Base-by-base conservation (phyloP, 2,888 invertebrate genomes). In the Thymelicus sylvestris region DNA sequence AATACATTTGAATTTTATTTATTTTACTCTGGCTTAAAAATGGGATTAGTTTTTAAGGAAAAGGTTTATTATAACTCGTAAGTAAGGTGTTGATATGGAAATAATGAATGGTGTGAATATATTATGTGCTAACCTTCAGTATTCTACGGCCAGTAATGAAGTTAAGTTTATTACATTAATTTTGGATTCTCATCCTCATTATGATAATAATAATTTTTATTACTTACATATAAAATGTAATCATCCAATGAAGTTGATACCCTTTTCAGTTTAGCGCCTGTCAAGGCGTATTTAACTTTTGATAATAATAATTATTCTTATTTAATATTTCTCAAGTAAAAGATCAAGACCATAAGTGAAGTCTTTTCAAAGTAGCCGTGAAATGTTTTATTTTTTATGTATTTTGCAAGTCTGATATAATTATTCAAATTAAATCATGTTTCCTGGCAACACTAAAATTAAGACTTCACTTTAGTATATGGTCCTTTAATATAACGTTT, bases 41-140 rank as follows among this genome's bases (percentile, higher is more conserved):
- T 38, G 12, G 38, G 38, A 57, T 57, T 31, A 31, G 13, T 55
- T 55, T n/a, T 5, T 52, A 55, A 57, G 38, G 57, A 38, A 55
- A 57, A 57, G 31, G 24, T 55, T n/a, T 50, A 19, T n/a, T 38
- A 38, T 38, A 60, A 60, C 15, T 60, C 10, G 60, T 70, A 64
- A 60, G 41, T 63, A 68, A 44, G 73, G 62, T 70, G 70, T 66
- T 73, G 72, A 78, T 79, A 73, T 74, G 75, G 73, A 74, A 72
- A 65, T 72, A 72, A 71, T 48, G 44, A 48, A 66, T 63, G 57
- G 71, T 64, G 66, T 74, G 66, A 55, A 70, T 59, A 65, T 76
- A 75, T 80, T 76, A 75, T 80, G 87, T 88, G 87, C 83, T 77
- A 81, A 83, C 81, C 39, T 60, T 67, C 0, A 63, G 64, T 70